phyloP scores from a whole-genome alignment of 1,140 invertebrate genomes.

The Papilio polyxenes region DNA sequence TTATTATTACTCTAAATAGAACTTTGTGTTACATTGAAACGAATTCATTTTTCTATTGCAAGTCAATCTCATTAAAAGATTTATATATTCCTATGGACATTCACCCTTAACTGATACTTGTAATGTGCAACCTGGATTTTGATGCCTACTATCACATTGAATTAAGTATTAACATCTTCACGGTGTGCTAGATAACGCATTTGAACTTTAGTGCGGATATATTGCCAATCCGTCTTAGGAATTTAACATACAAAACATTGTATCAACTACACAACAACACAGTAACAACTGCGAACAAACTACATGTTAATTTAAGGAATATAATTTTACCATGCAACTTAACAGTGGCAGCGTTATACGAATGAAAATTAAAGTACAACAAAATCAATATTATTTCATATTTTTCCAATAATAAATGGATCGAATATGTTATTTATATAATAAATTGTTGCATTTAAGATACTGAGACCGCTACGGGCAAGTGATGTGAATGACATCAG shows the following conservation, averaged over 20 bases:
- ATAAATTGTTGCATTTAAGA: slow-evolving; percentile 31
- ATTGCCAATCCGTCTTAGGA: too few species aligned
- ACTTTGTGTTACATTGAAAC: neutral
- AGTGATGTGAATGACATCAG: slow-evolving; percentile 70
- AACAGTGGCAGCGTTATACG: too few species aligned
- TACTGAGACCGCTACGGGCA: slow-evolving; percentile 45
- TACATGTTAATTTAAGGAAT: too few species aligned
- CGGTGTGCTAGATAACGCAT: neutral
- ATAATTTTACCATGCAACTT: too few species aligned
- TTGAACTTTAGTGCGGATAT: neutral
- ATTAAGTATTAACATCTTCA: neutral
- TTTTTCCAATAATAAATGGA: neutral
- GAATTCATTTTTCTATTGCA: neutral
- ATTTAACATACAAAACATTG: neutral
- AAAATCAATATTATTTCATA: too few species aligned
- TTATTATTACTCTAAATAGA: slow-evolving; percentile 1
- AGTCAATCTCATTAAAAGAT: neutral
- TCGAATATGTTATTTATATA: slow-evolving; percentile 22
- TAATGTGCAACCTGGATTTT: neutral
- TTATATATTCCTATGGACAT: neutral
- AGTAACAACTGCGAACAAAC: too few species aligned
- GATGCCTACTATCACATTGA: neutral
- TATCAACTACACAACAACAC: too few species aligned
- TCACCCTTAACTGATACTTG: neutral
- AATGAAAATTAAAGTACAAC: too few species aligned